Evolutionary conservation across 2,888 invertebrate genomes (phyloP).

Genomic region (Trachelus iudaicus): DNA sequence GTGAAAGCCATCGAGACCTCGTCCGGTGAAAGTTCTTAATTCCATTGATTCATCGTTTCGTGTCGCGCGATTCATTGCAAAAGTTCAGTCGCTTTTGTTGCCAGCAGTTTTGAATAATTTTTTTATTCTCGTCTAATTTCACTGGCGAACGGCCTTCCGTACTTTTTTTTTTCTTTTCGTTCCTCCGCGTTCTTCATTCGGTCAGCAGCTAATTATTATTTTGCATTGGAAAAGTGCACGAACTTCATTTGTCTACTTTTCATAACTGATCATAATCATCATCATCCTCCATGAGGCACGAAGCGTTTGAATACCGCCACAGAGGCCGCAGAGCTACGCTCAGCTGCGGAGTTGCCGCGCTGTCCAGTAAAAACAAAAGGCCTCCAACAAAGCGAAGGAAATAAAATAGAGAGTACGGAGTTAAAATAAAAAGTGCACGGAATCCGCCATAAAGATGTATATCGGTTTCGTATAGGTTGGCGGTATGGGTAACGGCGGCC

Average conservation of each 20-base stretch:
- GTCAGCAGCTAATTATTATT: not conserved
- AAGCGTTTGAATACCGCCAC: not conserved
- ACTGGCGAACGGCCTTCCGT: not conserved
- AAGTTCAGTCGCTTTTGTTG: not conserved
- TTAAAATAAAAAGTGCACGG: not conserved
- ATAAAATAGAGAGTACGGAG: not conserved
- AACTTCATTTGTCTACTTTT: not conserved
- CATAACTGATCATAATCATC: not conserved
- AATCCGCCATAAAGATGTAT: conserved; percentile 46
- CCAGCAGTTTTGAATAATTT: not conserved
- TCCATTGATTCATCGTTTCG: not conserved
- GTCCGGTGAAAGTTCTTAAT: not conserved
- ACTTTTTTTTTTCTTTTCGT: not conserved
- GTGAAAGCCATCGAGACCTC: not conserved
- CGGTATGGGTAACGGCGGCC: not conserved
- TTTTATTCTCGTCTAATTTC: not conserved
- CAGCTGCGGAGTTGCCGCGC: not conserved
- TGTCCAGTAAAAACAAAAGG: not conserved
- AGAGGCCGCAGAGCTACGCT: not conserved
- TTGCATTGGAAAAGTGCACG: not conserved
- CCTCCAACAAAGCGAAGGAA: not conserved
- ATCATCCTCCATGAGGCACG: too few relatives aligned
- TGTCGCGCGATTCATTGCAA: not conserved
- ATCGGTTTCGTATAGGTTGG: conserved; percentile 32
- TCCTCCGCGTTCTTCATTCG: not conserved